phyloP scores from a whole-genome alignment of 2,888 invertebrate species.

The Drosophila prolongata region DNA sequence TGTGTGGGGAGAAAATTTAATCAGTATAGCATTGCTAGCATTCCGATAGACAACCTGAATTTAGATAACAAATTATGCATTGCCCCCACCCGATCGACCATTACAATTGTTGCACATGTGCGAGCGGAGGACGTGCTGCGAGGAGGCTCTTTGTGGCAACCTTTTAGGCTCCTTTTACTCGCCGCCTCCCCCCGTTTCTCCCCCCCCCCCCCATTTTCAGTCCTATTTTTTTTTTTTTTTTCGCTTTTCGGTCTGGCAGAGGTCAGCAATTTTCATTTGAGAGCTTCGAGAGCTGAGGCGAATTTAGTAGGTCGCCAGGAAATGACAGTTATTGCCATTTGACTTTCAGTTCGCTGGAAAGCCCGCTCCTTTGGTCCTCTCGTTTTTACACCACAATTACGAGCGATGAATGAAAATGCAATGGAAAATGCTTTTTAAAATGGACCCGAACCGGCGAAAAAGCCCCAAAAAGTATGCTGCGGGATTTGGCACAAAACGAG shows the following conservation, averaged over 20 bases:
- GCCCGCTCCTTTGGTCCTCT: constrained; percentile 17
- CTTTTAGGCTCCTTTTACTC: constrained; percentile 42
- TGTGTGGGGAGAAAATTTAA: constrained; percentile 69
- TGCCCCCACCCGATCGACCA: constrained; percentile 37
- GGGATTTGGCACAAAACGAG: constrained; percentile 27
- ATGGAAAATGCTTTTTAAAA: constrained; percentile 67
- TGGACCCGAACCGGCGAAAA: constrained; percentile 35
- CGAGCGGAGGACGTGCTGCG: constrained; percentile 45
- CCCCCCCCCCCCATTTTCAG: no score
- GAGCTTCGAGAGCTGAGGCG: constrained; percentile 31
- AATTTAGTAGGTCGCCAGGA: constrained; percentile 72
- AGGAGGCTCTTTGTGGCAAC: constrained; percentile 47
- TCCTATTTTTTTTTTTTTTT: constrained; percentile 4
- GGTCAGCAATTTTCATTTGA: constrained; percentile 75
- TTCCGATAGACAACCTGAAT: constrained; percentile 81
- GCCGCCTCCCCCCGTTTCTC: neutral
- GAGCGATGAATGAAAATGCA: constrained; percentile 75
- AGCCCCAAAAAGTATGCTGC: constrained; percentile 59
- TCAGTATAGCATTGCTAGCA: constrained; percentile 79
- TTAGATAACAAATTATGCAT: constrained; percentile 83
- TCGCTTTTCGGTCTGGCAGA: constrained; percentile 40
- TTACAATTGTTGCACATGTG: constrained; percentile 64
- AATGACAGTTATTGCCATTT: constrained; percentile 75
- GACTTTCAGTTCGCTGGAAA: constrained; percentile 33
- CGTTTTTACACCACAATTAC: constrained; percentile 75